A percentile compares a stretch with the other conserved stretches of the same genome.
Evolutionary conservation across 2,797 vertebrate genomes (phyloP).

Genomic region (Hephaestus fuliginosus): DNA sequence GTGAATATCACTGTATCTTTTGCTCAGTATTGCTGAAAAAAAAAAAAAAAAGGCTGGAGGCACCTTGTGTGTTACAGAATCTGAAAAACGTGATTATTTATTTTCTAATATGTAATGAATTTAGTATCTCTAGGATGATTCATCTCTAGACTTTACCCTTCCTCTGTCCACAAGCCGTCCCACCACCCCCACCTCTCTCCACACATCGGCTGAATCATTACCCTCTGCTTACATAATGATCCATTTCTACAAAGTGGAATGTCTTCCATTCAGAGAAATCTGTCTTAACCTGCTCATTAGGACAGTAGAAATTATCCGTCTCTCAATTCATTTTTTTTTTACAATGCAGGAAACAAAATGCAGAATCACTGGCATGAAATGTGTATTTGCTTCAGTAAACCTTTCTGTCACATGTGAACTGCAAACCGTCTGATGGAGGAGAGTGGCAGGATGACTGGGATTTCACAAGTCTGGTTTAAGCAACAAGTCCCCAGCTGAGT

Average conservation of each 20-base stretch:
- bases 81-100: background rate
- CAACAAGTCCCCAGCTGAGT: conserved; percentile 64
- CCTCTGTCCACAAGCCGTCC: conserved; percentile 31
- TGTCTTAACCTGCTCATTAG: conserved; percentile 8
- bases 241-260: conserved; percentile 44
- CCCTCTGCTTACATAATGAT: conserved; percentile 61
- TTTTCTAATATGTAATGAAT: conserved; percentile 46
- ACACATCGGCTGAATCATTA: conserved; percentile 64
- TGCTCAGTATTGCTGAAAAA: background rate
- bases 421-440: background rate
- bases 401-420: conserved; percentile 11
- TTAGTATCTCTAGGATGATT: conserved; percentile 46
- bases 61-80: background rate
- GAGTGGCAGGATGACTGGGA: conserved; percentile 29
- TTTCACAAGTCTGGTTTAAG: conserved; percentile 46
- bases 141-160: conserved; percentile 61
- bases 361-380: background rate
- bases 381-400: conserved; percentile 5
- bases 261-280: conserved; percentile 34
- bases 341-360: background rate
- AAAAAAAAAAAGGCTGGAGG: background rate
- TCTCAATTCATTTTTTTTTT: background rate
- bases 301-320: background rate
- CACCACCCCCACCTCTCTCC: background rate
- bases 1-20: background rate